Base-by-base conservation (phyloP, 2,797 vertebrate species). In the Ptychadena robeensis region DNA sequence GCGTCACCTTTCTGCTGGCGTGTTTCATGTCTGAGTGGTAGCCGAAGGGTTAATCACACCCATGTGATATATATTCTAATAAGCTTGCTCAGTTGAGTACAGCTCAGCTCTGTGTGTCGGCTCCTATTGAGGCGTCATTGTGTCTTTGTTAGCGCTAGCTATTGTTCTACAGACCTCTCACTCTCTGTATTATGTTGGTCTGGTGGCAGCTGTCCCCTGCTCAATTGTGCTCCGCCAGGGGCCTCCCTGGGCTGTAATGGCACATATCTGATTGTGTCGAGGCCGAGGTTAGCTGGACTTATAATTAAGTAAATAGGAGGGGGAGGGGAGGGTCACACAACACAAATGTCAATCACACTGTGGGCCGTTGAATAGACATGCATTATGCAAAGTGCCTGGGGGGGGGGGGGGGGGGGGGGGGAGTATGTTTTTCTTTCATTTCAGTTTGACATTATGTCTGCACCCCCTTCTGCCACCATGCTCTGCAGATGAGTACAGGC, bases 41-140 rank as follows among this genome's bases (percentile, higher is more conserved):
- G 32, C 40, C 9, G 25, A 79, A 66, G 65, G 75, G 75, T 73
- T 82, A 77, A 82, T 82, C 71, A 64, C 71, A 72, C 66, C 25
- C 27, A 32, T 2, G 67, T 63, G 25, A 68, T 12, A 22, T 22
- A 35, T 48, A 65, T 72, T 73, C 28, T 74, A 57, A 30, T 38
- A 14, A 0, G n/a, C 6, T 30, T 22, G 67, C 35, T 38, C 59
- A 10, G 38, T 48, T 40, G 28, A 25, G 37, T 65, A 66, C 7
- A 48, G n/a, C 65, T 18, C 40, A 35, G 38, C 27, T 68, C 40
- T 57, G 63, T 67, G 64, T 30, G 25, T 53, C 40, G 18, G 64
- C 30, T 25, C 38, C 38, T 63, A 2, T 35, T 9, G 53, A 34
- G 25, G 12, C 7, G 12, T 76, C 61, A 44, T 76, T 66, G 37